Base-by-base conservation (phyloP, 2,888 invertebrate genomes). In the Ptychoptera contaminata region DNA sequence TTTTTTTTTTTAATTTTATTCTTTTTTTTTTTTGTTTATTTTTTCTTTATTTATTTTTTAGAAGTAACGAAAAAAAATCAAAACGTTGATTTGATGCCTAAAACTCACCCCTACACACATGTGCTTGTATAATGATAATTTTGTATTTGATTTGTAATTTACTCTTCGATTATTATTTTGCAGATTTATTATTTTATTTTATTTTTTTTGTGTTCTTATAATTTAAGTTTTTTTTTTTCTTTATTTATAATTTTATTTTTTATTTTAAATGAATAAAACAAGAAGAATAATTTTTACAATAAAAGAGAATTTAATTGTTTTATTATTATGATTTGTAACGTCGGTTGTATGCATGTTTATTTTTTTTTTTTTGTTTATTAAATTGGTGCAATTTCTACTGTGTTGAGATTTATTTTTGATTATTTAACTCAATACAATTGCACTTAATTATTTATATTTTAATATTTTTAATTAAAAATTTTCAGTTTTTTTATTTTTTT, bases 21-120 rank as follows among this genome's bases (percentile, higher is more conserved):
- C 49, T 51, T 52, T 53, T 53, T 52, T 45, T 50, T 51, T 52
- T 53, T 46, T 37, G 47, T 41, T 51, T 52, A 53, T 55, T 51
- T 49, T 51, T 53, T 34, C 34, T 23, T 23, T 23, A 23, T 23
- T 23, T 23, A n/a, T n/a, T 23, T 23, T 23, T 23, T 23, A 23
- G 23, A 23, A 23, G 23, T 23, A 23, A 23, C 23, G 23, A 23
- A 23, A 23, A 23, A 5, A 23, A 23, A 23, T 23, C 23, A 7
- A 23, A 23, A 23, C 23, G 23, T 23, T 23, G 23, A 23, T 23
- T 23, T 3, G 23, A 5, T 23, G 23, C 4, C 7, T 3, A 23
- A 3, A 3, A 23, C 7, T 7, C 23, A 23, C 7, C 23, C 23
- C 23, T 7, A 23, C 23, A 3, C 23, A 23, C 23, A 23, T 7